phyloP scores from a whole-genome alignment of 2,797 vertebrate genomes.

The Halcyon chelicuti region DNA sequence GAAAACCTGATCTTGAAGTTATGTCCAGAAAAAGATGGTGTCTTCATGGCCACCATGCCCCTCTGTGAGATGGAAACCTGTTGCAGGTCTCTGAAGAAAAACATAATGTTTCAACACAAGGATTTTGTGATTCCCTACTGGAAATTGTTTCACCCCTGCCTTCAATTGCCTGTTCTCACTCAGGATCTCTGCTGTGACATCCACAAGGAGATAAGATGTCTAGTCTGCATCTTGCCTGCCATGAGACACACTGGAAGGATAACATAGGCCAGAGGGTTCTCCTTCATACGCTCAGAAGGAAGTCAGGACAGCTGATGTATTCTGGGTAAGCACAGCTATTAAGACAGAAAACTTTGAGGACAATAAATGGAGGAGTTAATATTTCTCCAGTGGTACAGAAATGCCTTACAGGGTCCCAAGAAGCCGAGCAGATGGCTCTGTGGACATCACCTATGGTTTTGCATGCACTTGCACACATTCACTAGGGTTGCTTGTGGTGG shows the following conservation, averaged over 20 bases:
- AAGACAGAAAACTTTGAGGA: neutral
- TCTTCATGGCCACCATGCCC: neutral
- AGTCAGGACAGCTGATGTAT: neutral
- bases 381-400: neutral
- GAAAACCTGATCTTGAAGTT: slow-evolving; percentile 6
- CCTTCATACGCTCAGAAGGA: neutral
- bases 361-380: neutral
- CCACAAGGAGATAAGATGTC: neutral
- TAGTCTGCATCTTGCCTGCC: neutral
- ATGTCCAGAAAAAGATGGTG: slow-evolving; percentile 2
- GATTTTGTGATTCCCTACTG: neutral
- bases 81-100: neutral
- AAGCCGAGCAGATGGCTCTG: neutral
- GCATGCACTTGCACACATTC: neutral
- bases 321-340: neutral
- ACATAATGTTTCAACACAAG: neutral
- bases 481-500: neutral
- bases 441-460: neutral
- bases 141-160: neutral
- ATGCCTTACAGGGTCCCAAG: accelerated
- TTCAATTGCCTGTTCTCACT: neutral
- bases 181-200: neutral
- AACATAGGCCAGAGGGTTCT: neutral
- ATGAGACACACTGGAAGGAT: neutral
- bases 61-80: neutral